These are phyloP conservation scores for Acrossocheilus fasciatus DNA, from an alignment of 2,797 vertebrate species.

Conservation along the genomic window DNA sequence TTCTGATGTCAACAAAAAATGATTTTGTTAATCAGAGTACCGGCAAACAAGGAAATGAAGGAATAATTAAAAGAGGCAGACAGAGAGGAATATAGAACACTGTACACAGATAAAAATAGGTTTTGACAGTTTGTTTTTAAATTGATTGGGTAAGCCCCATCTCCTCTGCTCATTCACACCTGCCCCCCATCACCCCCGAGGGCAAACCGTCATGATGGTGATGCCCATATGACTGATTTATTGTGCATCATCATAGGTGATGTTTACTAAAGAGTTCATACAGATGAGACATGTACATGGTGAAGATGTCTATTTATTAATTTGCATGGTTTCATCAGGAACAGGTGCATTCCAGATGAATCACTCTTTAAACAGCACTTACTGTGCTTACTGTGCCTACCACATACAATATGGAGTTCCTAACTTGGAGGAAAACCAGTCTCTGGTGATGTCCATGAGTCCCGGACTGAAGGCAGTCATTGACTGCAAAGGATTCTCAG, in stretches of 20 bases:
- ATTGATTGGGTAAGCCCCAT: not conserved
- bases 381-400: not conserved
- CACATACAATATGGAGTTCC: not conserved
- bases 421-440: no score
- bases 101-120: slow-evolving; percentile 7
- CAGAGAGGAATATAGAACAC: not conserved
- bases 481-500: no score
- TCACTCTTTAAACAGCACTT: not conserved
- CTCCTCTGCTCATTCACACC: not conserved
- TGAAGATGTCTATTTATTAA: not conserved
- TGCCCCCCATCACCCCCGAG: not conserved
- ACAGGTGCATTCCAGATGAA: not conserved
- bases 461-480: no score
- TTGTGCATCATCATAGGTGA: not conserved
- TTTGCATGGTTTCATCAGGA: not conserved
- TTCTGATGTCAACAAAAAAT: no score
- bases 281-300: not conserved
- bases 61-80: slow-evolving; percentile 20
- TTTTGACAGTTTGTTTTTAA: not conserved
- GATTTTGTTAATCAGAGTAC: not conserved
- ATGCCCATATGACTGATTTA: not conserved
- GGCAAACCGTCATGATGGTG: not conserved
- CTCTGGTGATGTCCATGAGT: no score
- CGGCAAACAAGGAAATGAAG: not conserved
- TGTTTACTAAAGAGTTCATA: not conserved